Evolutionary conservation across 2,797 vertebrate species (phyloP).

Genomic region (Rhodeus uyekii): DNA sequence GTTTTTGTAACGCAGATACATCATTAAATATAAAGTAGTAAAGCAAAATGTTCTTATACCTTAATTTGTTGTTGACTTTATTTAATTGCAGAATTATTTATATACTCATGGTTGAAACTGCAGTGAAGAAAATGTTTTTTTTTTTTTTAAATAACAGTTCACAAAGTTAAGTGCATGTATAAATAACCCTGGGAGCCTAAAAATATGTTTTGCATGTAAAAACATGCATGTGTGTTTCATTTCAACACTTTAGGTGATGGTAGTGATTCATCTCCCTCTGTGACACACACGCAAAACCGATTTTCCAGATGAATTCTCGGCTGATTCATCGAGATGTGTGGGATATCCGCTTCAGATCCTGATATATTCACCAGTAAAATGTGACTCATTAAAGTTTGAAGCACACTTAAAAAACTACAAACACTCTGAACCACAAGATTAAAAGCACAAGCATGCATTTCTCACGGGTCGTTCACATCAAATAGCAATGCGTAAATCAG

Average conservation of each 20-base stretch:
- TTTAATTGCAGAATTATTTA: not conserved
- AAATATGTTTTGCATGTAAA: not conserved
- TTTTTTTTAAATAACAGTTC: not conserved
- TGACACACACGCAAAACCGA: slow-evolving; percentile 32
- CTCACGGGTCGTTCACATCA: slow-evolving; percentile 9
- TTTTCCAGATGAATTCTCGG: slow-evolving; percentile 44
- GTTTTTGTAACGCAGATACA: not conserved
- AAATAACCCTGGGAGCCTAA: not conserved
- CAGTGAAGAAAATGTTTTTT: not conserved
- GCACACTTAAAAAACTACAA: slow-evolving; percentile 18
- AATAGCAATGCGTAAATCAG: slow-evolving; percentile 1
- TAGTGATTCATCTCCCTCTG: not conserved
- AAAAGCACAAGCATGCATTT: slow-evolving; percentile 26
- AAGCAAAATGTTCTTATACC: not conserved
- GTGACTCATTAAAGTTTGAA: slow-evolving; percentile 30
- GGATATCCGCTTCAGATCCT: slow-evolving; percentile 41
- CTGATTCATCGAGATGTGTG: slow-evolving; percentile 41
- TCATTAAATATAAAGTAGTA: not conserved
- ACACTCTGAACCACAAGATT: not conserved
- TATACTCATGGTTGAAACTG: not conserved
- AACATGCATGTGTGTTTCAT: not conserved
- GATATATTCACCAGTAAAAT: slow-evolving; percentile 44
- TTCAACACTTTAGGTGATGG: not conserved
- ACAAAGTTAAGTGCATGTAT: not conserved
- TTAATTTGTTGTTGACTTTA: not conserved